phyloP scores from a whole-genome alignment of 2,113 vertebrate species.

The Cryptoleucopteryx plumbea region DNA sequence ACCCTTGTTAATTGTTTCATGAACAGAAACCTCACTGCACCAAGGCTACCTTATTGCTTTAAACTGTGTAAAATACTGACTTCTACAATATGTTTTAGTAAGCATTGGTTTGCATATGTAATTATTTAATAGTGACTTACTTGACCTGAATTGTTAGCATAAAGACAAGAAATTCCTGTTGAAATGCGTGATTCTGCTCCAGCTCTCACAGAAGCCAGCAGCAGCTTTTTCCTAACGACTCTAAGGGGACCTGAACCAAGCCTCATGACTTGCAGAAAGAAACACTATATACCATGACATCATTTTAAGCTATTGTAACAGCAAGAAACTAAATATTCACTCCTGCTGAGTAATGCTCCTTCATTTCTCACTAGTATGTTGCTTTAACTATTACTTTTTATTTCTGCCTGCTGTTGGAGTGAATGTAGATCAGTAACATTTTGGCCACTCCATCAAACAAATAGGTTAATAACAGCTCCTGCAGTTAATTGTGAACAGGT shows the following conservation, averaged over 20 bases:
- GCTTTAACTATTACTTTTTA: neutral
- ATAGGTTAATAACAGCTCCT: slow-evolving; percentile 63
- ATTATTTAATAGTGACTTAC: neutral
- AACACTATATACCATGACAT: neutral
- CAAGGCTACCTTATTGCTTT: neutral
- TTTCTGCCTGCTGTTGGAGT: neutral
- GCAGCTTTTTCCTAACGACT: neutral
- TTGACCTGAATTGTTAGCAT: neutral
- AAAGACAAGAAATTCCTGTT: neutral
- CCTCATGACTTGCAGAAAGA: neutral
- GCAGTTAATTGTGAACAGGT: slow-evolving; percentile 47
- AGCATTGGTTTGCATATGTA: neutral
- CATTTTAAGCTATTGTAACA: neutral
- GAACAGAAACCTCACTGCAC: neutral
- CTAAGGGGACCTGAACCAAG: neutral
- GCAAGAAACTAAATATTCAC: neutral
- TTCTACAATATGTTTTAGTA: neutral
- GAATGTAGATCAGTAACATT: neutral
- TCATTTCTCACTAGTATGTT: neutral
- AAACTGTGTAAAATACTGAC: neutral
- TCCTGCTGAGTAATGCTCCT: neutral
- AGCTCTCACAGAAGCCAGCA: neutral
- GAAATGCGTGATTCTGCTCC: neutral
- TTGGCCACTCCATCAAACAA: slow-evolving; percentile 33
- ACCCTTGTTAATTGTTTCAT: neutral